phyloP scores from a whole-genome alignment of 1,140 invertebrate genomes.

The Megalopta genalis region DNA sequence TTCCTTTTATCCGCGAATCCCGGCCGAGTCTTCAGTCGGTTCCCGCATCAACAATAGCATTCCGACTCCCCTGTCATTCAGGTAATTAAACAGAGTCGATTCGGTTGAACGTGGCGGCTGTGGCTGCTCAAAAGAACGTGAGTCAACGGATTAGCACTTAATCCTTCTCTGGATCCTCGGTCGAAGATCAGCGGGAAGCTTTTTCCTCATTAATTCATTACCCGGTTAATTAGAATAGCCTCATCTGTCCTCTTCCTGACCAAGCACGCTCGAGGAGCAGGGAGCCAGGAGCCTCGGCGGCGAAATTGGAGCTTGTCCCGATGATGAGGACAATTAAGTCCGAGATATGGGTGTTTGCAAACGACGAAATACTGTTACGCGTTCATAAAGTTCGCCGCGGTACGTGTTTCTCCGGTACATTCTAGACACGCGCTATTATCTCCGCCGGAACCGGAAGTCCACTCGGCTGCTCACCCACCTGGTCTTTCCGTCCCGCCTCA shows the following conservation, averaged over 20 bases:
- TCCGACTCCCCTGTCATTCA: not conserved
- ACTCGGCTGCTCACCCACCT: slow-evolving; percentile 79
- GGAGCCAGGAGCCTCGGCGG: no score
- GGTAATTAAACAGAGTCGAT: not conserved
- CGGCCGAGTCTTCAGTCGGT: not conserved
- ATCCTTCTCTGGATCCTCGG: not conserved
- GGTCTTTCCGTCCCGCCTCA: slow-evolving; percentile 66
- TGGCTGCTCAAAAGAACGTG: not conserved
- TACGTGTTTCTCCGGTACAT: slow-evolving; percentile 33
- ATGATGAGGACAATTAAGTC: slow-evolving; percentile 27
- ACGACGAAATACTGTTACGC: slow-evolving; percentile 28
- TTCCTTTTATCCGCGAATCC: no score
- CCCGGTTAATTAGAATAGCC: not conserved
- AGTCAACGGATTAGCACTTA: not conserved
- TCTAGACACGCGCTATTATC: slow-evolving; percentile 76
- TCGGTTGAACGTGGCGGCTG: not conserved
- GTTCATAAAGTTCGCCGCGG: slow-evolving; percentile 27
- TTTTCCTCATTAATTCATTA: not conserved
- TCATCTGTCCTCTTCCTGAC: not conserved
- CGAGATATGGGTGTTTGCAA: slow-evolving; percentile 38
- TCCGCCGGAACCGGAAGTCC: slow-evolving; percentile 78
- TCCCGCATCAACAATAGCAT: not conserved
- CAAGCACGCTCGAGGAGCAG: no score
- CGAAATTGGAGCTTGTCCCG: not conserved
- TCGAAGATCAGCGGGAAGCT: not conserved